Base-by-base conservation (phyloP, 2,797 vertebrate species). In the Platalea minor region DNA sequence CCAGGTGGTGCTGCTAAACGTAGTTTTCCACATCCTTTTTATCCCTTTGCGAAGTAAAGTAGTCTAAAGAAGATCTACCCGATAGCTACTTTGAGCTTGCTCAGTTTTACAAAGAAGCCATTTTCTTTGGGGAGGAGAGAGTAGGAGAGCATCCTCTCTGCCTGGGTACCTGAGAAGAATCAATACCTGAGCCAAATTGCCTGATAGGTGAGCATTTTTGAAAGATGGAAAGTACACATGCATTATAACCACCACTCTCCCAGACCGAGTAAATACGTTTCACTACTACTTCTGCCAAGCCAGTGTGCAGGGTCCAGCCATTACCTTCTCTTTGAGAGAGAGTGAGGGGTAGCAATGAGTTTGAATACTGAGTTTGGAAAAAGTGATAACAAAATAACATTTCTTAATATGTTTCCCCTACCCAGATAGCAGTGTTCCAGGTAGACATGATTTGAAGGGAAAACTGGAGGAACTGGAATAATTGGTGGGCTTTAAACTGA, bases 1-100 rank as follows among this genome's bases (percentile, higher is more conserved):
- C 41, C 59, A 92, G 92, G 43, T 94, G 91, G 90, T 89, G 94
- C 92, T 95, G 80, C 46, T 46, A 65, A 93, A 76, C 69, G 6
- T 11, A 3, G 7, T 39, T 95, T 93, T 1, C n/a, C 41, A 3
- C 7, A 3, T 61, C 10, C 15, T 73, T 88, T 46, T 28, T 25
- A 46, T 39, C 9, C 33, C 33, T 2, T 24, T 1, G 18, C 1
- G 1, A 60, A 43, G 21, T 0, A 8, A 33, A 48, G 28, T 6
- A 12, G 9, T 11, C 17, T 45, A 4, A n/a, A 67, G 39, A 33
- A 50, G 24, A 16, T n/a, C 28, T 21, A 28, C 21, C 1, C 7
- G 43, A 7, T 2, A 18, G 8, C 26, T 33, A 12, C 6, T 45
- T 33, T 13, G 23, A 79, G 8, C 11, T 90, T 48, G 18, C 9